A percentile compares a stretch with the other conserved stretches of the same genome.
Conservation (phyloP, 2,113 vertebrate genomes). For the Ciconia boyciana region DNA sequence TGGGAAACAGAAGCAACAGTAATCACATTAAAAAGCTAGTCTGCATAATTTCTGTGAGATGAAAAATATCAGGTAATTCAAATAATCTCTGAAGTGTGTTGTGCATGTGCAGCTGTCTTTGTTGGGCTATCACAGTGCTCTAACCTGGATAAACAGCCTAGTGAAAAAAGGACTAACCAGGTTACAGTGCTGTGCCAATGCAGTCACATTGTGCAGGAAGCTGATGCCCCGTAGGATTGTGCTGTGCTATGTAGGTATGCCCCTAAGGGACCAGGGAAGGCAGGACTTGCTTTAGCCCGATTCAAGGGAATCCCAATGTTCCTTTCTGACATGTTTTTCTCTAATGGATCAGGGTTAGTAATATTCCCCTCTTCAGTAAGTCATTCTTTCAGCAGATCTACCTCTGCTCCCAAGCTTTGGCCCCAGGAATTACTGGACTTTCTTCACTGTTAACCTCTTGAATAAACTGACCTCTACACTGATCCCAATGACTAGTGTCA, state of each 20-base stretch:
- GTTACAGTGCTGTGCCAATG: fast-evolving
- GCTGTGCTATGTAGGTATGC: fast-evolving
- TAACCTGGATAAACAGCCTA: background rate
- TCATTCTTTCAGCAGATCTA: background rate
- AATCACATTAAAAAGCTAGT: background rate
- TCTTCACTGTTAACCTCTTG: background rate
- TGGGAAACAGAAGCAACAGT: background rate
- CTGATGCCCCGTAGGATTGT: background rate
- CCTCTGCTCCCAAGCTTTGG: background rate
- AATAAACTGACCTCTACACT: background rate
- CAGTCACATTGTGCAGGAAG: background rate
- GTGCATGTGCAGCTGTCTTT: background rate
- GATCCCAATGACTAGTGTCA: background rate
- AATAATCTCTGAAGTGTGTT: background rate
- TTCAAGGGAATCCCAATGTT: background rate
- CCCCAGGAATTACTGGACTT: background rate
- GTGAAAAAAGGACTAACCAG: background rate
- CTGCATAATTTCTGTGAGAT: background rate
- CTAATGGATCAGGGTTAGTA: background rate
- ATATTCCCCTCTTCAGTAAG: background rate
- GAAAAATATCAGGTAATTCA: background rate
- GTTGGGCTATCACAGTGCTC: background rate
- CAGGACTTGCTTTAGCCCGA: background rate
- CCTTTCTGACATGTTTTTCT: background rate
- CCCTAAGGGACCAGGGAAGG: background rate